These are phyloP conservation scores for Hirudinaria manillensis DNA, from an alignment of 2,888 invertebrate genomes.

Conservation along the genomic window DNA sequence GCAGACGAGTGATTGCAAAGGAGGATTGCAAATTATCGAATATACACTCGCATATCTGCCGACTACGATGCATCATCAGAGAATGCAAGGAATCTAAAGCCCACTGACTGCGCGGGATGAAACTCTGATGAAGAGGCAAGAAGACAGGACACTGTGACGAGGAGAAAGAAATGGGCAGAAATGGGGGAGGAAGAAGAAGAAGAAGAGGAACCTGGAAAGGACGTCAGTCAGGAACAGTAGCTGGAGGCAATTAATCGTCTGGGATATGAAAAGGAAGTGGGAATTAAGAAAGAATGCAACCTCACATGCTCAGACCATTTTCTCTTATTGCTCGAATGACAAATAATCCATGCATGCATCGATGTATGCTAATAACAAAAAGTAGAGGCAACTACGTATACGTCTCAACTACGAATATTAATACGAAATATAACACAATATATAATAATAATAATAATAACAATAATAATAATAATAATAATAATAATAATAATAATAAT, in stretches of 20 bases:
- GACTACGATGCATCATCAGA: not conserved
- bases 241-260: not conserved
- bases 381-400: not conserved
- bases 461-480: slow-evolving; percentile 10
- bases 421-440: not conserved
- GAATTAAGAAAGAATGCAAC: no score
- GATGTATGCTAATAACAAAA: not conserved
- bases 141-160: not conserved
- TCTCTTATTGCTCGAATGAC: no score
- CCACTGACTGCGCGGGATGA: not conserved
- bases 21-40: not conserved
- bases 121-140: not conserved
- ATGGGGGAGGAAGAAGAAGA: not conserved
- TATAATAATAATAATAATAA: not conserved
- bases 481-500: not conserved
- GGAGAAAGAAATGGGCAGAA: not conserved
- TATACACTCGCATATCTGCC: not conserved
- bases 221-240: not conserved
- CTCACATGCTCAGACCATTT: not conserved
- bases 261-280: no score
- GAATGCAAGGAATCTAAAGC: not conserved
- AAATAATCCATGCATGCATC: no score
- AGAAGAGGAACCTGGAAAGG: not conserved
- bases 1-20: not conserved
- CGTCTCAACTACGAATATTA: not conserved